Evolutionary conservation across 2,888 invertebrate genomes (phyloP).

Genomic region (Melanostoma scalare): DNA sequence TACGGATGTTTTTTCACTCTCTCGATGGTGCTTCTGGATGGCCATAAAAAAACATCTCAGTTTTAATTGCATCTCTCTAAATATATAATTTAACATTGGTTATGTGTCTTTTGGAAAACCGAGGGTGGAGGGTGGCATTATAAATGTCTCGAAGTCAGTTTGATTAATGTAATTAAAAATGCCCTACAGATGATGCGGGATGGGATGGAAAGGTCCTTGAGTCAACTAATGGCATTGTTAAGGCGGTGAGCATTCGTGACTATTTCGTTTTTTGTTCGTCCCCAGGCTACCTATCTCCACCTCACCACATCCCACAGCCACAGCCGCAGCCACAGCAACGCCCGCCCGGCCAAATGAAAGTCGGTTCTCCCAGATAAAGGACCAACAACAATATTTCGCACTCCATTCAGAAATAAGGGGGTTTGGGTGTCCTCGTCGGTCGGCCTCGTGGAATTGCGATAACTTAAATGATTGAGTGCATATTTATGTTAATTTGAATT

Average conservation of each 20-base stretch:
- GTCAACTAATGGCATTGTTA: constrained; percentile 37
- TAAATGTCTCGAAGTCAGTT: constrained; percentile 60
- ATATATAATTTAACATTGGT: not conserved
- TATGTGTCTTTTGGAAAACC: constrained; percentile 1
- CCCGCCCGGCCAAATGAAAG: constrained; percentile 1
- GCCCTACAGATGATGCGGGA: not conserved
- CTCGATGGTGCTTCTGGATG: not conserved
- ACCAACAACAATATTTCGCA: not conserved
- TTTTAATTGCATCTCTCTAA: constrained; percentile 42
- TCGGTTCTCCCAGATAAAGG: constrained; percentile 21
- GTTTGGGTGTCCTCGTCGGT: not conserved
- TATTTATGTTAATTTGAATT: constrained; percentile 49
- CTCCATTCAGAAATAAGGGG: not conserved
- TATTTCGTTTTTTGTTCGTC: constrained; percentile 26
- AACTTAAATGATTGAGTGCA: constrained; percentile 59
- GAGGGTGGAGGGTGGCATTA: constrained; percentile 26
- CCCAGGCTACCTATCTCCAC: no score
- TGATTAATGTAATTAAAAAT: constrained; percentile 69
- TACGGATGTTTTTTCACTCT: constrained; percentile 54
- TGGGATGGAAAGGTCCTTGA: constrained; percentile 16
- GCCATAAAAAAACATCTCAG: constrained; percentile 13
- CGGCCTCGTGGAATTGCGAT: constrained; percentile 27
- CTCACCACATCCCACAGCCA: not conserved
- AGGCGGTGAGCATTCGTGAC: constrained; percentile 31
- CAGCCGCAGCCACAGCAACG: not conserved